Conservation (phyloP, 23 tunicate genomes). For the Styela clava region DNA sequence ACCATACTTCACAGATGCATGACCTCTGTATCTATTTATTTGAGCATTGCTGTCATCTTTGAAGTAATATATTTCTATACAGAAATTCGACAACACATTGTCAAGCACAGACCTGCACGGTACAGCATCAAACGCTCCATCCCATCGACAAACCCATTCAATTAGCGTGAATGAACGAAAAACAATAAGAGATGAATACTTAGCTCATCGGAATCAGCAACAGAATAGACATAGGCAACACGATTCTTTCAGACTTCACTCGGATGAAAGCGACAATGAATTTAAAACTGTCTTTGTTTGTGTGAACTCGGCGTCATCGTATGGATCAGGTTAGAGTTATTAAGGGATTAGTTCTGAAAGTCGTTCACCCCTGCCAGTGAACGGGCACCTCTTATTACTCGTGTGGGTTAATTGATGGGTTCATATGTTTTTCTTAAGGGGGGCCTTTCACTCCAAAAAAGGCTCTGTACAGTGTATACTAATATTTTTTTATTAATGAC, state of each 20-base stretch:
- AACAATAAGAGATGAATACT: neutral
- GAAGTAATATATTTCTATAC: no score
- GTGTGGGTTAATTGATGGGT: no score
- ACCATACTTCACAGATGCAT: no score
- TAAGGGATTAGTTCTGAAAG: neutral
- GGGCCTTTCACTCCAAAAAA: no score
- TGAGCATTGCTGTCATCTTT: no score
- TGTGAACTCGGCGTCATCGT: conserved; percentile 5
- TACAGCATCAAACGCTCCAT: neutral
- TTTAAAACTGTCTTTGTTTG: conserved; percentile 16
- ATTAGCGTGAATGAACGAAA: neutral
- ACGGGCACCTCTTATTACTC: no score
- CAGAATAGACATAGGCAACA: neutral
- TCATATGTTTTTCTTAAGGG: no score
- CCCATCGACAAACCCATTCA: neutral
- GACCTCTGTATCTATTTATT: no score
- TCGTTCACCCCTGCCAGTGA: no score
- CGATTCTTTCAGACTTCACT: neutral
- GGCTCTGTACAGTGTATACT: no score
- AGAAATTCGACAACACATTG: neutral
- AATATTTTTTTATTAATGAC: no score
- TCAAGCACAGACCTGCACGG: neutral
- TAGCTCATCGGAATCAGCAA: neutral
- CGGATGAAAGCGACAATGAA: neutral
- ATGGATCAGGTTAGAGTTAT: neutral